Base-by-base conservation (phyloP, 2,888 invertebrate species). In the Ormyrus thymus region DNA sequence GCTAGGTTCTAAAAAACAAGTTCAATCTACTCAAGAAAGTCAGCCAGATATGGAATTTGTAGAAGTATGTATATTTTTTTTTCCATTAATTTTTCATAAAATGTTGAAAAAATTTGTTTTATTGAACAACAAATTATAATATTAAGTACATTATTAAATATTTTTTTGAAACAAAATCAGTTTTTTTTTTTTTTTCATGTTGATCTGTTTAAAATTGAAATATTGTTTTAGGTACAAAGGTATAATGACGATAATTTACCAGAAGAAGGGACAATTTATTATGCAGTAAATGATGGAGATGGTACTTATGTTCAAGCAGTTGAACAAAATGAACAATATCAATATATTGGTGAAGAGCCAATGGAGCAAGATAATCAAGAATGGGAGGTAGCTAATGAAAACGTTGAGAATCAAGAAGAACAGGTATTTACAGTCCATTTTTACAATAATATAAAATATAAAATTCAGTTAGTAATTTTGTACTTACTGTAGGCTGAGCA, bases 231-330 rank as follows among this genome's bases (percentile, higher is more conserved):
- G 74, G 76, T 81, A 5, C 79, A 61, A 71, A 72, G 76, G 59
- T 85, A 87, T n/a, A 75, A 29, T 68, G 88, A 88, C 65, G 86
- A 86, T 76, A 80, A 85, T 10, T 84, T 87, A 75, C 86, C 88
- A n/a, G 85, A 87, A 1, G 88, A 88, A 72, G 90, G 87, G 58
- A 86, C 89, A 2, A 88, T 89, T 81, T 90, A 89, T 81, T 90
- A 90, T 75, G 89, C 90, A 80, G 88, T 87, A 56, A 89, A 89
- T 73, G 87, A 89, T 56, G 78, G 59, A 10, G 81, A 81, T 64
- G 75, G 77, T 15, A 76, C 78, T 29, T 81, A 81, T 65, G 81
- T 81, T 56, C 75, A 78, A 64, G 64, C 87, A 51, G 81, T 83
- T 4, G 83, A 86, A 55, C 88, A 88, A 6, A 83, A 83, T 55